Evolutionary conservation across 2,113 vertebrate genomes (phyloP).

Genomic region (Promerops cafer): DNA sequence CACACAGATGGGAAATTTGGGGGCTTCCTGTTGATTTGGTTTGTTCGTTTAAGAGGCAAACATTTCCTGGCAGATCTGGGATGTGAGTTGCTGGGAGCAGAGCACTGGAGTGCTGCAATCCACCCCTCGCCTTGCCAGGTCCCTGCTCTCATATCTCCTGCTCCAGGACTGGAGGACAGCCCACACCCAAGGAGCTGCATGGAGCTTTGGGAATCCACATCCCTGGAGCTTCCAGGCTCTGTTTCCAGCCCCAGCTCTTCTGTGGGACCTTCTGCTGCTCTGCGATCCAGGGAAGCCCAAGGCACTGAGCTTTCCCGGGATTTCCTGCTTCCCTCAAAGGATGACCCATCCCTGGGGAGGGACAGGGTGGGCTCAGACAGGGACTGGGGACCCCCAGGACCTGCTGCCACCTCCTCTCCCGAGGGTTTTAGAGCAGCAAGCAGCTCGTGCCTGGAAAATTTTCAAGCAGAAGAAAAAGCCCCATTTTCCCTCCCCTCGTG

Average conservation of each 20-base stretch:
- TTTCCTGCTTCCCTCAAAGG: background rate
- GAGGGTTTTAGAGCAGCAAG: fast-evolving
- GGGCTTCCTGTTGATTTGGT: background rate
- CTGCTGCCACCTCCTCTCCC: background rate
- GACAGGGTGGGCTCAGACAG: background rate
- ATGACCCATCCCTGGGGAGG: background rate
- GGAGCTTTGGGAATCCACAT: background rate
- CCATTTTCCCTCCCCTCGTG: background rate
- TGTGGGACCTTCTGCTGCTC: background rate
- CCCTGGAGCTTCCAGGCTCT: background rate
- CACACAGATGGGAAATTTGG: background rate
- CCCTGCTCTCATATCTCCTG: background rate
- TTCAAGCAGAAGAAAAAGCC: background rate
- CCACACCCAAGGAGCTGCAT: fast-evolving
- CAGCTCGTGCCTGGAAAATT: background rate
- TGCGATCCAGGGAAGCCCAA: fast-evolving
- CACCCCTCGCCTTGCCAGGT: background rate
- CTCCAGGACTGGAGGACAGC: background rate
- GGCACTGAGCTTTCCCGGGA: background rate
- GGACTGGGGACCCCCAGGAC: background rate
- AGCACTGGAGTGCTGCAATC: background rate
- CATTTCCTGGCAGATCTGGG: background rate
- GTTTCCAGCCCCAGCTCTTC: background rate
- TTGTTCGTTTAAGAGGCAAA: background rate
- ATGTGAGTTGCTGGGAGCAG: background rate